Conservation (phyloP, 1,140 invertebrate species). For the Macrobrachium rosenbergii region DNA sequence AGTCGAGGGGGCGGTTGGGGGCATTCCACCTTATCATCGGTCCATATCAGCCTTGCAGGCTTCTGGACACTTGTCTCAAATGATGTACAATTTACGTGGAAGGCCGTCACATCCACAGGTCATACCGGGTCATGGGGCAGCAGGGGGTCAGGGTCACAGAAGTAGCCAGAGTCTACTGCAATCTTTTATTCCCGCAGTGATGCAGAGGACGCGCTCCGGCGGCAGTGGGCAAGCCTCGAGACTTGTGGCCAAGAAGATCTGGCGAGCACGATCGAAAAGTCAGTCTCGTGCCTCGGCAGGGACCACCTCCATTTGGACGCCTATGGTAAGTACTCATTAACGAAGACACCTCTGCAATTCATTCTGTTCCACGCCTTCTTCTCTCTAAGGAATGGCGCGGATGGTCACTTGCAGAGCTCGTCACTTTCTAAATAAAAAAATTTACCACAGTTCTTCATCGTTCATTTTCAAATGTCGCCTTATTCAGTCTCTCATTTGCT, state of each 20-base stretch:
- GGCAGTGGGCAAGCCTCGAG: conserved; percentile 70
- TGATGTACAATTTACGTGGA: conserved; percentile 42
- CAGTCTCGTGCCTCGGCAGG: conserved; percentile 76
- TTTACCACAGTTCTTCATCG: no score
- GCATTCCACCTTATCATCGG: conserved; percentile 39
- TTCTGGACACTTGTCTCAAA: conserved; percentile 56
- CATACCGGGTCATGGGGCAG: conserved; percentile 3
- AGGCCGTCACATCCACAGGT: conserved; percentile 43
- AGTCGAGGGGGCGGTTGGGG: background rate
- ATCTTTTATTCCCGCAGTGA: conserved; percentile 73
- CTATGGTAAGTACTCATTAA: conserved; percentile 78
- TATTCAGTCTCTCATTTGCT: no score
- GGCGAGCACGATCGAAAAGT: conserved; percentile 84
- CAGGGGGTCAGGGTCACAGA: conserved; percentile 24
- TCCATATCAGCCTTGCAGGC: conserved; percentile 64
- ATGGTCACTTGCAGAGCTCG: no score
- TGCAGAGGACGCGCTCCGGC: conserved; percentile 76
- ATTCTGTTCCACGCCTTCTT: no score
- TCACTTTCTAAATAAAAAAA: no score
- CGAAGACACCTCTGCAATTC: background rate
- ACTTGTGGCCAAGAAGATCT: conserved; percentile 85
- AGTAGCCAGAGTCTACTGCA: conserved; percentile 59
- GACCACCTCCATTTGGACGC: conserved; percentile 78
- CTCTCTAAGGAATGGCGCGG: no score
- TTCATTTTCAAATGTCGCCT: no score